Evolutionary conservation across 2,113 vertebrate genomes (phyloP).

Genomic region (Protomyctophum bolini): DNA sequence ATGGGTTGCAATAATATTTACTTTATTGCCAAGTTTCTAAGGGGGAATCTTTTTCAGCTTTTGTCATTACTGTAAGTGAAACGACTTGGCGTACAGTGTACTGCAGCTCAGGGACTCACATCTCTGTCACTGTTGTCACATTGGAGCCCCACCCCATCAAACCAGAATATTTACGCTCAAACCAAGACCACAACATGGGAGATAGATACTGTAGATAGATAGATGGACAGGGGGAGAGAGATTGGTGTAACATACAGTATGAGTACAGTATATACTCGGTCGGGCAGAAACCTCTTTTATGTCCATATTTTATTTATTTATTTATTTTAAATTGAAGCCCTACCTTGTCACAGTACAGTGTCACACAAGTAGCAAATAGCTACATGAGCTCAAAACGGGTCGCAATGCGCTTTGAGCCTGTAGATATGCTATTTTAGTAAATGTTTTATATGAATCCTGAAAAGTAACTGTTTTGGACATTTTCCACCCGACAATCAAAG

Average conservation of each 20-base stretch:
- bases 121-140: conserved; percentile 4
- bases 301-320: too few relatives aligned
- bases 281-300: too few relatives aligned
- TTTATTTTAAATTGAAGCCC: too few relatives aligned
- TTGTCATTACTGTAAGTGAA: conserved; percentile 3
- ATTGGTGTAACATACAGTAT: background rate
- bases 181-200: conserved; percentile 11
- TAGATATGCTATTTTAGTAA: too few relatives aligned
- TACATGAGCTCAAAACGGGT: too few relatives aligned
- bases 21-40: conserved; percentile 4
- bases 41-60: conserved; percentile 1
- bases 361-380: too few relatives aligned
- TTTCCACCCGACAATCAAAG: too few relatives aligned
- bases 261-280: background rate
- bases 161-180: conserved; percentile 18
- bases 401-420: too few relatives aligned
- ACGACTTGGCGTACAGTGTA: background rate
- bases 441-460: too few relatives aligned
- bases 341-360: too few relatives aligned
- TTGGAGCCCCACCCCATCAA: conserved; percentile 12
- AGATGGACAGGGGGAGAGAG: conserved; percentile 8
- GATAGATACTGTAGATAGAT: background rate
- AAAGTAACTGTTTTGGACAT: too few relatives aligned
- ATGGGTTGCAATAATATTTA: conserved; percentile 15
- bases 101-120: background rate